Conservation (phyloP, 2,888 invertebrate species). For the Meandrusa payeni region DNA sequence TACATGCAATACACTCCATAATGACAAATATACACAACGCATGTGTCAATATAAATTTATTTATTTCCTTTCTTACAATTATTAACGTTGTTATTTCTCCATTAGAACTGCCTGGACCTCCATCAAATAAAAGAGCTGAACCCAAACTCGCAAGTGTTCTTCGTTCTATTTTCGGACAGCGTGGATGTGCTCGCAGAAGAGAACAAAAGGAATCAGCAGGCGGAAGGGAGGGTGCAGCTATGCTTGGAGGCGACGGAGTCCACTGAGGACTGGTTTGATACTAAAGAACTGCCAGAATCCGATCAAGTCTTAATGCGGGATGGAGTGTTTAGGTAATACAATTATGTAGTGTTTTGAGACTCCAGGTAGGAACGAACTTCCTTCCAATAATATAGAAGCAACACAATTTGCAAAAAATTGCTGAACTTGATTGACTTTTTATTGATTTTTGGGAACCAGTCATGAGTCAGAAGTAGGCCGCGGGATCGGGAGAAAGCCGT, state of each 20-base stretch:
- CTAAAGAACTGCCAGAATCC: conserved; percentile 51
- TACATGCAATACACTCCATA: too few species aligned
- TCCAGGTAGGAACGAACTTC: too few species aligned
- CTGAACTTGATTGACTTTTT: too few species aligned
- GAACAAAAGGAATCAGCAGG: conserved; percentile 28
- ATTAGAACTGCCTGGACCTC: conserved; percentile 75
- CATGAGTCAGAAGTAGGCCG: too few species aligned
- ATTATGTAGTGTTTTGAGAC: too few species aligned
- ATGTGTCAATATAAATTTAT: too few species aligned
- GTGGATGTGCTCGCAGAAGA: conserved; percentile 27
- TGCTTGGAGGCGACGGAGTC: conserved; percentile 49
- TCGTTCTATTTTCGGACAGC: conserved; percentile 63
- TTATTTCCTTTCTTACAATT: too few species aligned
- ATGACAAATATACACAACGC: too few species aligned
- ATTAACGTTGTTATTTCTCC: conserved; percentile 32
- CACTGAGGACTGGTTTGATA: conserved; percentile 38
- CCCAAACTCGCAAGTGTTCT: conserved; percentile 59
- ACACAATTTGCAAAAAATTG: too few species aligned
- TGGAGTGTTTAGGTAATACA: conserved; percentile 34
- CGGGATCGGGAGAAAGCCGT: too few species aligned
- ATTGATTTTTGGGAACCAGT: too few species aligned
- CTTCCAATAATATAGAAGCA: too few species aligned
- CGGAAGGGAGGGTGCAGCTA: conserved; percentile 23
- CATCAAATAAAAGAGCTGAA: conserved; percentile 68
- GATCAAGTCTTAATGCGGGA: conserved; percentile 42